Percentiles rank a stretch among this genome's conserved stretches.
Conservation (phyloP, 2,113 vertebrate genomes). For the Montifringilla adamsi region DNA sequence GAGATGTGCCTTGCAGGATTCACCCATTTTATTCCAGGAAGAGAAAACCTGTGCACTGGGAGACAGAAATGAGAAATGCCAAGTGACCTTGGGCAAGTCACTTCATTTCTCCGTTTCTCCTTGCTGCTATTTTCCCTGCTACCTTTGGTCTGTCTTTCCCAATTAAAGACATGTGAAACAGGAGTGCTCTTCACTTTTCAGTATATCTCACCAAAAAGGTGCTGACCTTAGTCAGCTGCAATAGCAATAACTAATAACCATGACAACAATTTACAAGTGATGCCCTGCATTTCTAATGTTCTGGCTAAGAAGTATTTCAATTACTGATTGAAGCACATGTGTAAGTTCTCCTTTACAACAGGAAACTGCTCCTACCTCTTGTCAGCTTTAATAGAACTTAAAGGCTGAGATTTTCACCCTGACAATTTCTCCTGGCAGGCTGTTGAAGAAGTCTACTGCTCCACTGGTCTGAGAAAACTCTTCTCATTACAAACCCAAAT, state of each 20-base stretch:
- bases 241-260: neutral
- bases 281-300: neutral
- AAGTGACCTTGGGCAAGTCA: slow-evolving; percentile 16
- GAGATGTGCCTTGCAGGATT: neutral
- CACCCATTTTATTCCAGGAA: neutral
- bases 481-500: neutral
- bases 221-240: neutral
- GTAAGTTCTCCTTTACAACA: neutral
- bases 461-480: neutral
- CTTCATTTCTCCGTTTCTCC: neutral
- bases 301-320: neutral
- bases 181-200: neutral
- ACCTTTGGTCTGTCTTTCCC: neutral
- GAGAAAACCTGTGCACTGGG: neutral
- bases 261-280: neutral
- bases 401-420: neutral
- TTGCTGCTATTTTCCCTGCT: neutral
- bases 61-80: neutral
- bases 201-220: neutral
- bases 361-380: neutral
- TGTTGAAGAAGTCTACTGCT: neutral
- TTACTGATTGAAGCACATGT: neutral
- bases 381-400: neutral
- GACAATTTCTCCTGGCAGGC: neutral
- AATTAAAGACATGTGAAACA: neutral